Evolutionary conservation across 2,113 vertebrate species (phyloP), one percentile per base, ranked within the genome.

Genomic region (Labeo rohita): DNA sequence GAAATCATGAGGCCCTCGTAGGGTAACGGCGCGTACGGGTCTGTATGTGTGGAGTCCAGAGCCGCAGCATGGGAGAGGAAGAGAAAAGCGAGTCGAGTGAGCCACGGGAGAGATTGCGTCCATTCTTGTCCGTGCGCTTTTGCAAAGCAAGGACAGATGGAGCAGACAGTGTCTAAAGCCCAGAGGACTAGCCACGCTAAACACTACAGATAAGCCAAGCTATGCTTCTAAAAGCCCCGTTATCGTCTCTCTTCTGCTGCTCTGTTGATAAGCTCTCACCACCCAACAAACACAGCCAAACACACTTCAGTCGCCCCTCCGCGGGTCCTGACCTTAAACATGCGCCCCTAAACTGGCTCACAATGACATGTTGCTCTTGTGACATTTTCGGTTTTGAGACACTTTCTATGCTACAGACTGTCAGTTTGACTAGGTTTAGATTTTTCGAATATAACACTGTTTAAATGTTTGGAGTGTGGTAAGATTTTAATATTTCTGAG

Each of bases 261-360:
- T 79, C 76, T 80, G 66, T 59, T 85, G 84, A 85, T 85, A 85
- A 80, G 75, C 76, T 79, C 76, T 61, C 83, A 36, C n/a, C 79
- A n/a, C n/a, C 78, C 78, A 45, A 13, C 43, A 56, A 8, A 74
- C 87, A 73, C 79, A 43, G 16, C 76, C 34, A 78, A 34, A 78
- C 11, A 52, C 80, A 70, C 63, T 56, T 68, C 8, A 80, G 21
- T 68, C 47, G 63, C 28, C 80, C 12, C 3, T 34, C 8, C 28
- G 21, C 16, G 10, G 80, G 28, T 66, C 45, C 16, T 39, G 45
- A 49, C 79, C 59, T 47, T 7, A 49, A 81, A 15, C 73, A 15
- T 15, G 12, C 12, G n/a, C 13, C 23, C 75, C 3, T 50, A 16
- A 15, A 50, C 12, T 12, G 7, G 3, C 45, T 13, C n/a, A 6